phyloP scores from a whole-genome alignment of 1,140 invertebrate genomes.

The Achroia grisella region DNA sequence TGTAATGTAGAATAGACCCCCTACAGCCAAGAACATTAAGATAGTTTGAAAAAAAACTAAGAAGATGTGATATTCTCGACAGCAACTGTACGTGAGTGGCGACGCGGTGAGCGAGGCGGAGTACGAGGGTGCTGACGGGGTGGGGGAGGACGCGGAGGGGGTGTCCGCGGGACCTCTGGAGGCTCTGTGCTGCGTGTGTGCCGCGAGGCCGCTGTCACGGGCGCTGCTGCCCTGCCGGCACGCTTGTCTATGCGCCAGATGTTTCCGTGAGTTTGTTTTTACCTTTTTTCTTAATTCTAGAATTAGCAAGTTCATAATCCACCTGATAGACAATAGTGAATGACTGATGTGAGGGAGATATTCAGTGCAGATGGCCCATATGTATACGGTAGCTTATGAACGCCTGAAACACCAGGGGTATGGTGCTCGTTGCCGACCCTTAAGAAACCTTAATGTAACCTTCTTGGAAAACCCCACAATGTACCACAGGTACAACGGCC shows the following conservation, averaged over 20 bases:
- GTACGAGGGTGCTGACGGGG: slow-evolving; percentile 55
- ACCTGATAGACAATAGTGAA: background rate
- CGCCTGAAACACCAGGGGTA: too few relatives aligned
- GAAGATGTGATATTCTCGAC: too few relatives aligned
- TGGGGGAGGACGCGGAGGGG: slow-evolving; percentile 73
- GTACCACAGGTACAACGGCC: too few relatives aligned
- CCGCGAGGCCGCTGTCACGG: slow-evolving; percentile 81
- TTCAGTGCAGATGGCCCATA: background rate
- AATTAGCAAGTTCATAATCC: background rate
- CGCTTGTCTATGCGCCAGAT: slow-evolving; percentile 87
- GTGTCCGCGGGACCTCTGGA: slow-evolving; percentile 72
- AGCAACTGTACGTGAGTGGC: slow-evolving; percentile 81
- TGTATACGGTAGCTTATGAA: too few relatives aligned
- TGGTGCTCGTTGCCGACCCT: too few relatives aligned
- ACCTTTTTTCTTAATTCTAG: slow-evolving; percentile 1
- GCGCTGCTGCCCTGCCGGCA: slow-evolving; percentile 87
- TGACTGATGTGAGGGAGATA: too few relatives aligned
- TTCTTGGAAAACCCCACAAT: too few relatives aligned
- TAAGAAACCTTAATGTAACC: too few relatives aligned
- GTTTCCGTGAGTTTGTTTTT: slow-evolving; percentile 75
- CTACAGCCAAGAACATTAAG: too few relatives aligned
- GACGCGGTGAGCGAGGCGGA: slow-evolving; percentile 67
- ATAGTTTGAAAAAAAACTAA: too few relatives aligned
- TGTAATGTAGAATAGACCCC: too few relatives aligned
- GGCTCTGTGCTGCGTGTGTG: slow-evolving; percentile 87